A percentile compares a stretch with the other conserved stretches of the same genome.
These are phyloP conservation scores for Cristatella mucedo DNA, from an alignment of 2,888 invertebrate species.

Conservation along the genomic window DNA sequence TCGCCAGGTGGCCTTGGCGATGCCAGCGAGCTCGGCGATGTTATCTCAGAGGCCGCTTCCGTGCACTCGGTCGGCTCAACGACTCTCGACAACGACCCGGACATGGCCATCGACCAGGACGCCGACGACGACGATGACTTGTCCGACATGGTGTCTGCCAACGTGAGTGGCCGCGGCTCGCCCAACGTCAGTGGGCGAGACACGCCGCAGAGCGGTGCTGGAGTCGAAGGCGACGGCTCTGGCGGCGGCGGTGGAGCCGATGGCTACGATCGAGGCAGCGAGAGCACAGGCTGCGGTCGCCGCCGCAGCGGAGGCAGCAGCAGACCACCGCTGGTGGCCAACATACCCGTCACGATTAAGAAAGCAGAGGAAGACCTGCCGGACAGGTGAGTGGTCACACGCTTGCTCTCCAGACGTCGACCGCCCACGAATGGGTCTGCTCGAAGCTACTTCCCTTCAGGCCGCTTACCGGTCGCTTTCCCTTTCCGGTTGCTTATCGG, in stretches of 20 bases:
- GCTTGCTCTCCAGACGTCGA: no score
- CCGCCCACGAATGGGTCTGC: no score
- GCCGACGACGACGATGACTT: constrained; percentile 73
- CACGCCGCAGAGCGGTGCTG: constrained; percentile 55
- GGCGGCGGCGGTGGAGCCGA: constrained; percentile 5
- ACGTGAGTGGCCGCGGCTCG: constrained; percentile 61
- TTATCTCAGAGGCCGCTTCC: constrained; percentile 83
- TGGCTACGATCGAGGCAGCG: not conserved
- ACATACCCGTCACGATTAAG: constrained; percentile 39
- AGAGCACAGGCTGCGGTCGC: not conserved
- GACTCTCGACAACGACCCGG: constrained; percentile 53
- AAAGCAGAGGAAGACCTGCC: constrained; percentile 88
- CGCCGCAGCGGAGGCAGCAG: not conserved
- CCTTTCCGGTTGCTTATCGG: no score
- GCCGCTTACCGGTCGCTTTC: no score
- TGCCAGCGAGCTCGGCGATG: constrained; percentile 45
- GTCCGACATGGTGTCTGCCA: constrained; percentile 91
- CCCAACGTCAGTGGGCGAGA: constrained; percentile 50
- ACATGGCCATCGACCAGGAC: constrained; percentile 54
- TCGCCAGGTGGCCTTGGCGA: no score
- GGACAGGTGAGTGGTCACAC: constrained; percentile 50
- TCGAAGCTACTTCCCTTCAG: no score
- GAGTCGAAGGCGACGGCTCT: constrained; percentile 8
- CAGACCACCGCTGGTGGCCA: constrained; percentile 17
- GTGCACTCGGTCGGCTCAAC: constrained; percentile 80